These are phyloP conservation scores for Myotis yumanensis DNA, from an alignment of 2,113 vertebrate species.

Conservation along the genomic window DNA sequence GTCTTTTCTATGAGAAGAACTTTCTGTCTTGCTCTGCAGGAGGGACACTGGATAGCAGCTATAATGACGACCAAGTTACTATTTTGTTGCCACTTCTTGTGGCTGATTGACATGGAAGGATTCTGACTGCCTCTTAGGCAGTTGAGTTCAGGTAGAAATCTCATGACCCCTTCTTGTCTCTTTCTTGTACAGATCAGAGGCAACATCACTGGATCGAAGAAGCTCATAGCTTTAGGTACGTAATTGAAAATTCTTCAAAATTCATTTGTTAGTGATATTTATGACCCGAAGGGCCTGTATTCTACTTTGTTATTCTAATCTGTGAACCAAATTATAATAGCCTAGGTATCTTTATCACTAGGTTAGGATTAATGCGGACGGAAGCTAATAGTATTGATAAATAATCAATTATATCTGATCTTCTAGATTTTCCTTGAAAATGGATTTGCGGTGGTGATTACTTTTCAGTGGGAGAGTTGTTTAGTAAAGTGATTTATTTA, in stretches of 20 bases:
- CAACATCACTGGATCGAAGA: constrained; percentile 34
- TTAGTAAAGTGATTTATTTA: constrained; percentile 11
- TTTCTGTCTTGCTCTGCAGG: not conserved
- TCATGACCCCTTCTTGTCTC: constrained; percentile 67
- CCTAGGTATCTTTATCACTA: not conserved
- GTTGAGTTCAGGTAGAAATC: constrained; percentile 60
- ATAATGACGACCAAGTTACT: constrained; percentile 12
- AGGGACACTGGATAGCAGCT: constrained; percentile 28
- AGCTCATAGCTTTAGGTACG: constrained; percentile 63
- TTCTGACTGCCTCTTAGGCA: constrained; percentile 75
- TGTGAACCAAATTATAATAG: not conserved
- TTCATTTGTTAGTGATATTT: constrained; percentile 8
- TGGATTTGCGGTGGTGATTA: not conserved
- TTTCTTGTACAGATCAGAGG: constrained; percentile 61
- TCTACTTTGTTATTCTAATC: constrained; percentile 12
- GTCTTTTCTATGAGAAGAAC: not conserved
- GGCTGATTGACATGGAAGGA: constrained; percentile 41
- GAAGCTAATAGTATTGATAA: constrained; percentile 27
- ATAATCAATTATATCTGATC: not conserved
- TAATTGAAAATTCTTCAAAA: constrained; percentile 58
- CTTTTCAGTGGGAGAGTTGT: not conserved
- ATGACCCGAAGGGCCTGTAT: not conserved
- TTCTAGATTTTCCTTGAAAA: constrained; percentile 45
- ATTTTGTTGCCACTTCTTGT: constrained; percentile 52
- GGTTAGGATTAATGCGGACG: not conserved